A percentile compares a stretch with the other conserved stretches of the same genome.
These are phyloP conservation scores for Panagrolaimus sp. DNA, from an alignment of 1,140 invertebrate genomes.

Conservation along the genomic window DNA sequence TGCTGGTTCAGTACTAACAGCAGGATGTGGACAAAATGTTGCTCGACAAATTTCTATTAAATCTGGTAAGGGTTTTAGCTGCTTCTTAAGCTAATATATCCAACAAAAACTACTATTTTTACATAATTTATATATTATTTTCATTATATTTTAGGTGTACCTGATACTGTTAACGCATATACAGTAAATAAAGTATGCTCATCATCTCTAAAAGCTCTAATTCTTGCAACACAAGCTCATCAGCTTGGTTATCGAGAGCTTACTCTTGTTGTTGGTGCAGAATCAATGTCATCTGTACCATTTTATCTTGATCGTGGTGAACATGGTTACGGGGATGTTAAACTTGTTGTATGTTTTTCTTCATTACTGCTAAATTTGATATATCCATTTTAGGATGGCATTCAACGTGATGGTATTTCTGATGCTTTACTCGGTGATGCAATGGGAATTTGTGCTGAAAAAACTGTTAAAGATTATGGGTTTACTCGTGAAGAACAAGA, in stretches of 20 bases:
- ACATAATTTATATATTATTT: neutral
- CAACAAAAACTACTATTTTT: too few species aligned
- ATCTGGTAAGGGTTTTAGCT: conserved; percentile 30
- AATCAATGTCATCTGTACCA: conserved; percentile 97
- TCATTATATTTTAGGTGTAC: conserved; percentile 39
- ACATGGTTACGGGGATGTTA: conserved; percentile 82
- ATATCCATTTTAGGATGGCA: conserved; percentile 35
- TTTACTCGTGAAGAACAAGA: conserved; percentile 85
- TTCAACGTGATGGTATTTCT: conserved; percentile 77
- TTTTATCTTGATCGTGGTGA: conserved; percentile 83
- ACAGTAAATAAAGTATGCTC: conserved; percentile 98
- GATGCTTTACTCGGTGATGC: conserved; percentile 96
- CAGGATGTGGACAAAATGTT: conserved; percentile 49
- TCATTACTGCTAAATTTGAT: too few species aligned
- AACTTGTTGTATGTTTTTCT: conserved; percentile 58
- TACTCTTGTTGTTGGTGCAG: conserved; percentile 92
- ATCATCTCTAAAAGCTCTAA: conserved; percentile 89
- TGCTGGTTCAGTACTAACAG: conserved; percentile 45
- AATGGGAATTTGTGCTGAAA: conserved; percentile 98
- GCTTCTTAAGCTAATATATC: too few species aligned
- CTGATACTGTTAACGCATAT: conserved; percentile 40
- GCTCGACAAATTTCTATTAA: conserved; percentile 47
- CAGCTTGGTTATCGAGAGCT: conserved; percentile 69
- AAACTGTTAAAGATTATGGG: conserved; percentile 82
- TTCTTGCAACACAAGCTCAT: conserved; percentile 79